A percentile compares a stretch with the other conserved stretches of the same genome.
phyloP scores from a whole-genome alignment of 2,888 invertebrate genomes.

The Tachystola acroxantha region DNA sequence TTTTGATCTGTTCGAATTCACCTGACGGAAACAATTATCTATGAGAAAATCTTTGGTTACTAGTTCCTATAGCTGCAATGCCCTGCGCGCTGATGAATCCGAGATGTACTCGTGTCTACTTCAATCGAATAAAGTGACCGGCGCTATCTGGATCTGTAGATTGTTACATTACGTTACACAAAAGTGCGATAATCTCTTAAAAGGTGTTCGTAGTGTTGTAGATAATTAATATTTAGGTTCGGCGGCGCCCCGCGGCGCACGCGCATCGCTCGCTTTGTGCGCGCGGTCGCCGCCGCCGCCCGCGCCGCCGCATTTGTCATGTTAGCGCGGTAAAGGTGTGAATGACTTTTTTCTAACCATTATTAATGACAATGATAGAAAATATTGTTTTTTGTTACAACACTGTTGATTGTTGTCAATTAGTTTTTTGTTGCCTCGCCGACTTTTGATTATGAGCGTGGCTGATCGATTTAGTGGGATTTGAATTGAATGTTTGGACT shows the following conservation, averaged over 20 bases:
- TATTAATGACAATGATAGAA: constrained; percentile 76
- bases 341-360: constrained; percentile 73
- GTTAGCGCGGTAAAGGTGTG: constrained; percentile 76
- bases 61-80: too few species aligned
- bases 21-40: too few species aligned
- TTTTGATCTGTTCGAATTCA: too few species aligned
- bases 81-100: too few species aligned
- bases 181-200: constrained; percentile 71
- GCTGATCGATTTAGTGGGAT: constrained; percentile 61
- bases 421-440: constrained; percentile 65
- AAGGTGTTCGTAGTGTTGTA: constrained; percentile 71
- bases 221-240: constrained; percentile 75
- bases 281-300: constrained; percentile 36
- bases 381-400: constrained; percentile 72
- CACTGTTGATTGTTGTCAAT: constrained; percentile 75
- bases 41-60: too few species aligned
- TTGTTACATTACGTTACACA: constrained; percentile 53
- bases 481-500: constrained; percentile 72
- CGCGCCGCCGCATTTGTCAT: constrained; percentile 66
- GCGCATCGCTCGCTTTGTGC: constrained; percentile 55
- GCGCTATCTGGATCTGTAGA: constrained; percentile 59
- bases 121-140: constrained; percentile 15
- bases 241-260: constrained; percentile 65
- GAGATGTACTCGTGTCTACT: too few species aligned
- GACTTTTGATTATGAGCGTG: constrained; percentile 59